Evolutionary conservation across 1,140 invertebrate genomes (phyloP).

Genomic region (Pseudomyrmex concolor): DNA sequence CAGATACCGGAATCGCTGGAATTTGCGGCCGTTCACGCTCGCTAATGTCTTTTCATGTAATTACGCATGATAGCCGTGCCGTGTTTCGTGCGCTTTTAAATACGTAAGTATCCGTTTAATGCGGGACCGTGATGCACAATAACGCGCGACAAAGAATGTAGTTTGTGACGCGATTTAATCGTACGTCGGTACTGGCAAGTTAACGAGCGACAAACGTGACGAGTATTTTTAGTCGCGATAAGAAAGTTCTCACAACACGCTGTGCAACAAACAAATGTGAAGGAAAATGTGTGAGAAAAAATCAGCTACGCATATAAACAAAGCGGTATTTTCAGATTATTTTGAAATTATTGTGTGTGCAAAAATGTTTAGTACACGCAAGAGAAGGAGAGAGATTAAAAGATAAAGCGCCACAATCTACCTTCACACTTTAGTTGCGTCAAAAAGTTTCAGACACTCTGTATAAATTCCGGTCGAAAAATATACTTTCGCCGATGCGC

Average conservation of each 20-base stretch:
- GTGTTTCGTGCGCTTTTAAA: conserved; percentile 70
- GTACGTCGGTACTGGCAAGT: conserved; percentile 27
- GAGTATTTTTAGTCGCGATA: conserved; percentile 61
- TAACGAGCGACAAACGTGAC: conserved; percentile 52
- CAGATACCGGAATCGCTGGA: conserved; percentile 66
- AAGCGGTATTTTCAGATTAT: too few species aligned
- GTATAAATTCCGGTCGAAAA: conserved; percentile 39
- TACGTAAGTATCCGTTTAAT: conserved; percentile 66
- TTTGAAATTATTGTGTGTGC: too few species aligned
- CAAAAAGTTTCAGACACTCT: neutral
- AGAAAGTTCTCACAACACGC: conserved; percentile 59
- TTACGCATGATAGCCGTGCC: conserved; percentile 57
- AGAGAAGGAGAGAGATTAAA: too few species aligned
- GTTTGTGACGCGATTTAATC: conserved; percentile 69
- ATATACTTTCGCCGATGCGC: conserved; percentile 1
- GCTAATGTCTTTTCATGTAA: conserved; percentile 58
- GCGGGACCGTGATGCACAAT: conserved; percentile 63
- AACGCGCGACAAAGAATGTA: conserved; percentile 69
- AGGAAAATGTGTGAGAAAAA: too few species aligned
- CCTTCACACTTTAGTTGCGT: too few species aligned
- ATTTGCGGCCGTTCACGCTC: conserved; percentile 64
- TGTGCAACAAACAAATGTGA: too few species aligned
- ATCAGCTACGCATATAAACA: too few species aligned
- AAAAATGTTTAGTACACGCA: too few species aligned
- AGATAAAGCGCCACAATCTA: neutral